phyloP scores from a whole-genome alignment of 2,797 vertebrate genomes.

The Tangara arthus region DNA sequence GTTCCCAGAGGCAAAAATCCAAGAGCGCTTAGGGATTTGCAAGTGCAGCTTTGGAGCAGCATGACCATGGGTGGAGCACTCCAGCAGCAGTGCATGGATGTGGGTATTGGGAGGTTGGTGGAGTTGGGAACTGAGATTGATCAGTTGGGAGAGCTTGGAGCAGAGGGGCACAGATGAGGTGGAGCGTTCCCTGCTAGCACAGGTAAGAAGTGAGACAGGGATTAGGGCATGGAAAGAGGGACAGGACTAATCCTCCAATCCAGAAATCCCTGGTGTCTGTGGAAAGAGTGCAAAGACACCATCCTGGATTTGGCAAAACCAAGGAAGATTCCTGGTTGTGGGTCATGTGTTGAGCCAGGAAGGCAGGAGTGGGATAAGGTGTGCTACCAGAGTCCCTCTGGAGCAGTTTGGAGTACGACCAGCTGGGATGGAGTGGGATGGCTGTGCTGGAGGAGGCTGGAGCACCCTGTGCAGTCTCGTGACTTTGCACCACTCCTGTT shows the following conservation, averaged over 20 bases:
- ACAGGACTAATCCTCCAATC: not conserved
- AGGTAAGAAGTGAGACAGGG: not conserved
- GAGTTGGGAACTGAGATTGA: not conserved
- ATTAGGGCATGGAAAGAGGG: not conserved
- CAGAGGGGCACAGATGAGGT: not conserved
- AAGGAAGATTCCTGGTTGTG: no score
- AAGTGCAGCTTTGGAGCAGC: not conserved
- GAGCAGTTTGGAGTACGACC: not conserved
- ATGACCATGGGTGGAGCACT: fast-evolving
- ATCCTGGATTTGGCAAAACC: not conserved
- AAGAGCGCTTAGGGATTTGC: not conserved
- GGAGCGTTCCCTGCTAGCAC: not conserved
- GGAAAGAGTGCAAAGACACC: fast-evolving
- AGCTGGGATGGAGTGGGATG: not conserved
- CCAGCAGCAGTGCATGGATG: fast-evolving
- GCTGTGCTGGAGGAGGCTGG: conserved; percentile 6
- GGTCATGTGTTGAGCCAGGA: not conserved
- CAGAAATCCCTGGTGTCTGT: not conserved
- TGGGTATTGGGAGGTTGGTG: not conserved
- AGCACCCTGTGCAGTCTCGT: conserved; percentile 2
- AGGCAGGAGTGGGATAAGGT: not conserved
- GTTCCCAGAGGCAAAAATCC: not conserved
- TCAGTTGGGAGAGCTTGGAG: not conserved
- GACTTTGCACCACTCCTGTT: conserved; percentile 13
- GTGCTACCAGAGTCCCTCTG: not conserved